A percentile compares a stretch with the other conserved stretches of the same genome.
Evolutionary conservation across 1,140 invertebrate species (phyloP).

Genomic region (Cydia strobilella): DNA sequence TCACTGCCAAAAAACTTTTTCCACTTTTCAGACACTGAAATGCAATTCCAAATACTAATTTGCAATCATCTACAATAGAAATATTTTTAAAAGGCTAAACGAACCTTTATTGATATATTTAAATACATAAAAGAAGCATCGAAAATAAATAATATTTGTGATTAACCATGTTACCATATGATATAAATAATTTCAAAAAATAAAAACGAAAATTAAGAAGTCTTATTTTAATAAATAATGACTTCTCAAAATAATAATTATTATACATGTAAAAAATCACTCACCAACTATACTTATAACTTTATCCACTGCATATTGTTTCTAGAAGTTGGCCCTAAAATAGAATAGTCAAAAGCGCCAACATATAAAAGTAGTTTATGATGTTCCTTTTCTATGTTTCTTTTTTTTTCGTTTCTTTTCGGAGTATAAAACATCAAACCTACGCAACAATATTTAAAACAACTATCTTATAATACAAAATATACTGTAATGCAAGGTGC

Average conservation of each 20-base stretch:
- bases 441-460: conserved; percentile 40
- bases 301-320: conserved; percentile 1
- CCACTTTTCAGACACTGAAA: conserved; percentile 79
- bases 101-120: conserved; percentile 16
- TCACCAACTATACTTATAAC: conserved; percentile 13
- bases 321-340: conserved; percentile 7
- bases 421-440: conserved; percentile 44
- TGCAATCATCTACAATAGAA: conserved; percentile 57
- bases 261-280: not conserved
- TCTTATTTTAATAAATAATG: not conserved
- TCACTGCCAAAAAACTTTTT: conserved; percentile 78
- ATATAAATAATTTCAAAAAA: conserved; percentile 2
- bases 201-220: conserved; percentile 2
- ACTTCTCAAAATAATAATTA: not conserved
- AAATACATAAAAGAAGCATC: conserved; percentile 26
- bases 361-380: conserved; percentile 2
- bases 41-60: conserved; percentile 75
- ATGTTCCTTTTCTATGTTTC: conserved; percentile 13
- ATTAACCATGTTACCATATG: not conserved
- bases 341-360: conserved; percentile 6
- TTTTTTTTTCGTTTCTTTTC: too few relatives aligned
- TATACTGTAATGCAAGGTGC: conserved; percentile 43
- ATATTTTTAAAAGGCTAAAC: conserved; percentile 34
- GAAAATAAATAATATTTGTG: conserved; percentile 16
- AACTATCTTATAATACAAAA: conserved; percentile 36